These are phyloP conservation scores for Bolinopsis microptera DNA, from an alignment of 37 sponge, comb jelly and placozoan genomes.

Conservation along the genomic window DNA sequence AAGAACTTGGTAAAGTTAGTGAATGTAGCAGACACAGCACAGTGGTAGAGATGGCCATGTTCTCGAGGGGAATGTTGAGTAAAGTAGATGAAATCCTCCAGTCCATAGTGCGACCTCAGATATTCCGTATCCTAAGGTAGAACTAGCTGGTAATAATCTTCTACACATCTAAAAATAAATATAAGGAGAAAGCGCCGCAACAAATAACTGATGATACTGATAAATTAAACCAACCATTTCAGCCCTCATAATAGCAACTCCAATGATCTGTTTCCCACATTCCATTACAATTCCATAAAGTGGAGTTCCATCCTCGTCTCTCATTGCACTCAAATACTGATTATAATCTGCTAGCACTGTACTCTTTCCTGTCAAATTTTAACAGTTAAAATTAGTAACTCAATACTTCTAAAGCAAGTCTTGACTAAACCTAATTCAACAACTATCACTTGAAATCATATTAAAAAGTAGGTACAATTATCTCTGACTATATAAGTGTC, in stretches of 20 bases:
- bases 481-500: too few species aligned
- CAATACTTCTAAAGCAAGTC: too few species aligned
- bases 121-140: slow-evolving; percentile 75
- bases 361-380: slow-evolving; percentile 28
- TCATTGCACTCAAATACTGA: slow-evolving; percentile 68
- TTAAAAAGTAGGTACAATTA: too few species aligned
- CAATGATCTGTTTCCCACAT: slow-evolving; percentile 82
- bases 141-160: too few species aligned
- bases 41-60: slow-evolving; percentile 85
- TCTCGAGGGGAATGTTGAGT: slow-evolving; percentile 80
- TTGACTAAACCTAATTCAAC: too few species aligned
- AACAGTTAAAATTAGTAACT: slow-evolving; percentile 3
- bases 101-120: slow-evolving; percentile 86
- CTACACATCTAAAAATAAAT: too few species aligned
- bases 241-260: slow-evolving; percentile 74
- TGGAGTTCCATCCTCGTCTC: slow-evolving; percentile 85
- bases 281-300: slow-evolving; percentile 78
- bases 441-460: too few species aligned
- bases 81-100: slow-evolving; percentile 94
- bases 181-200: too few species aligned
- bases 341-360: slow-evolving; percentile 71
- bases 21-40: slow-evolving; percentile 84
- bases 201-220: background rate
- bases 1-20: slow-evolving; percentile 81
- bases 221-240: slow-evolving; percentile 65